phyloP scores from a whole-genome alignment of 2,113 vertebrate species.

The Grammomys dolichurus region DNA sequence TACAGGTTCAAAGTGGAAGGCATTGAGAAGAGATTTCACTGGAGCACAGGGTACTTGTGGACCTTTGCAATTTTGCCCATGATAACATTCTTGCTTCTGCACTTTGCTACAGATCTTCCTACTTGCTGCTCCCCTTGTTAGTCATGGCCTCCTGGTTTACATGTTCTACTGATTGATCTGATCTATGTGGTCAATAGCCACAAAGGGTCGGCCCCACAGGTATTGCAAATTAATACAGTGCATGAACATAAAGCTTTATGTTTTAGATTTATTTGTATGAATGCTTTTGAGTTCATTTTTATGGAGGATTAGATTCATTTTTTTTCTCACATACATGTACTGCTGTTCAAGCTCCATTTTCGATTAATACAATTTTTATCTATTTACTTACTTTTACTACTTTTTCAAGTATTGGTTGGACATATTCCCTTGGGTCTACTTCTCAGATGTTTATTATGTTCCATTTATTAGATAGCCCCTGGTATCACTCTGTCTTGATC shows the following conservation, averaged over 20 bases:
- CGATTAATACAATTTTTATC: not conserved
- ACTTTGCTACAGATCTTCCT: accelerated
- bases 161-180: accelerated
- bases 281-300: not conserved
- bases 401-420: not conserved
- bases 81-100: not conserved
- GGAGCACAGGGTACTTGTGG: too few species aligned
- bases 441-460: not conserved
- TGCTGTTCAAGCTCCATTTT: not conserved
- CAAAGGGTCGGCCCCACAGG: not conserved
- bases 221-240: not conserved
- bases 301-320: not conserved
- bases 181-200: too few species aligned
- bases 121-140: not conserved
- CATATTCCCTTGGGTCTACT: not conserved
- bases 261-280: not conserved
- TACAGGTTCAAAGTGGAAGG: not conserved
- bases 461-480: not conserved
- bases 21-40: not conserved
- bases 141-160: too few species aligned
- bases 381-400: not conserved
- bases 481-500: not conserved
- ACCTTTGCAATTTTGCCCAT: accelerated
- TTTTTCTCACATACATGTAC: not conserved
- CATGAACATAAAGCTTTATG: accelerated